Conservation (phyloP, 2,797 vertebrate genomes). For the Myotis planiceps region DNA sequence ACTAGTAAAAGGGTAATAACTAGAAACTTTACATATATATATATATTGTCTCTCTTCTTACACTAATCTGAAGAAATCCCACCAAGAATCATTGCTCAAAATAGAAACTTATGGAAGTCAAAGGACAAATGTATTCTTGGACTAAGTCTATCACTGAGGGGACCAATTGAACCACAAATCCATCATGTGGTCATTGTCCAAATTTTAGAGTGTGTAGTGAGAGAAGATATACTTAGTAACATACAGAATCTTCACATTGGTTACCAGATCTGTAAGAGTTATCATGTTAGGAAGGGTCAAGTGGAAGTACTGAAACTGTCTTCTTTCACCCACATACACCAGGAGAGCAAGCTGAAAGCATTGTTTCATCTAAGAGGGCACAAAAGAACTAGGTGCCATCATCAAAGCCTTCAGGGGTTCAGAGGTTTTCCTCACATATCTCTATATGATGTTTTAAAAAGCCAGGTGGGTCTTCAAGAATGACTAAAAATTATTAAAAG, state of each 20-base stretch:
- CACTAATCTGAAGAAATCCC: neutral
- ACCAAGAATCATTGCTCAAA: neutral
- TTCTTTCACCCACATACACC: accelerated
- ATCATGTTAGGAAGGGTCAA: neutral
- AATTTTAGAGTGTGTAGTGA: neutral
- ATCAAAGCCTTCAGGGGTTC: neutral
- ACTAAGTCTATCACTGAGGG: neutral
- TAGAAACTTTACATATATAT: neutral
- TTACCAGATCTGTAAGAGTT: neutral
- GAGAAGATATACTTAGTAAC: neutral
- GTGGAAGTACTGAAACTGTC: neutral
- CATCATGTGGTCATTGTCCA: neutral
- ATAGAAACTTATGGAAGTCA: neutral
- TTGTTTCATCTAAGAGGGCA: neutral
- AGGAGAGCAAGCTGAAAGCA: neutral
- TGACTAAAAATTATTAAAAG: neutral
- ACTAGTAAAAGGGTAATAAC: neutral
- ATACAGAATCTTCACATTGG: neutral
- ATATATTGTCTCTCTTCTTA: neutral
- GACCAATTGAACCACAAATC: neutral
- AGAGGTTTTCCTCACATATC: neutral
- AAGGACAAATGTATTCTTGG: neutral
- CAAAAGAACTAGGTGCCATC: neutral
- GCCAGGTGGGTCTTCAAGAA: neutral
- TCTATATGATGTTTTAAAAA: neutral